phyloP scores from a whole-genome alignment of 2,888 invertebrate species.

The Glyphotaelius pellucidus region DNA sequence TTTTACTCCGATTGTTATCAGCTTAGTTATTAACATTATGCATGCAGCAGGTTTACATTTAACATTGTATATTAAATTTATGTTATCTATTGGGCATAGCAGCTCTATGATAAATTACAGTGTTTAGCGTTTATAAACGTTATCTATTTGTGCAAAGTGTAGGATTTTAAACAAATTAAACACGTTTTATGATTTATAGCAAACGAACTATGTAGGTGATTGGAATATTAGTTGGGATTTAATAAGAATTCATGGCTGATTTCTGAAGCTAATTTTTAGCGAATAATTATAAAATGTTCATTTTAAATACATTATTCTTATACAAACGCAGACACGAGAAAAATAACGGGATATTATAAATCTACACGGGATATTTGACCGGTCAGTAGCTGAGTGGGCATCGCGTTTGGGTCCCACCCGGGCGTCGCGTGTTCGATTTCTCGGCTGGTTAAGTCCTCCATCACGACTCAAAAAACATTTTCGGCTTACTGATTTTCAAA shows the following conservation, averaged over 20 bases:
- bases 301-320: no score
- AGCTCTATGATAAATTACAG: not conserved
- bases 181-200: not conserved
- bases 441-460: no score
- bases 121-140: not conserved
- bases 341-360: no score
- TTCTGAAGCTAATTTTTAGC: not conserved
- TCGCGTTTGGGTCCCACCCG: no score
- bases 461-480: no score
- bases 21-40: not conserved
- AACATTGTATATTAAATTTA: not conserved
- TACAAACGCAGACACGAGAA: no score
- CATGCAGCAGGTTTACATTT: not conserved
- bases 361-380: no score
- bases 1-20: constrained; percentile 7
- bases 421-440: no score
- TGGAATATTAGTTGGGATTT: not conserved
- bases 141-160: not conserved
- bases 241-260: not conserved
- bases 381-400: no score
- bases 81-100: not conserved
- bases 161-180: not conserved
- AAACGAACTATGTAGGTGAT: not conserved
- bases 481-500: no score
- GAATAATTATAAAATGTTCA: no score